Evolutionary conservation across 2,797 vertebrate genomes (phyloP).

Genomic region (Bradypodion pumilum): DNA sequence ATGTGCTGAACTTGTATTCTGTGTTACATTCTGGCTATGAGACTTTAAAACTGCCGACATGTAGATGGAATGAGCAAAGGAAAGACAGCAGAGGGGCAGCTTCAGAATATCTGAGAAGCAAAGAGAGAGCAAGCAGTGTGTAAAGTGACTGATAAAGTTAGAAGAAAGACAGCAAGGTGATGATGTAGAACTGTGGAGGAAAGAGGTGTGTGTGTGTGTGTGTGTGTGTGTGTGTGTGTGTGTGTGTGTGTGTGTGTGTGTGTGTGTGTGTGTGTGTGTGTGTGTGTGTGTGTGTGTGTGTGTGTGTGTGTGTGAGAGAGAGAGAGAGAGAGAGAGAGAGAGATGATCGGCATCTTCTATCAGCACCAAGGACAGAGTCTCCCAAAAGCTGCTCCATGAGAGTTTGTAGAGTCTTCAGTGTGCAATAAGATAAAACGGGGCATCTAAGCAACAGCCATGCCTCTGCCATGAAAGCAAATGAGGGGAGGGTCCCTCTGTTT

Average conservation of each 20-base stretch:
- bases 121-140: not conserved
- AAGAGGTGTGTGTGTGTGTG: no score
- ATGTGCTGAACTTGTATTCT: slow-evolving; percentile 35
- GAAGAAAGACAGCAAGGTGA: slow-evolving; percentile 1
- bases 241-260: no score
- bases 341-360: slow-evolving; percentile 46
- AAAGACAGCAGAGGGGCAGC: not conserved
- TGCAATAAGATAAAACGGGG: slow-evolving; percentile 32
- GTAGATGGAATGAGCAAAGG: not conserved
- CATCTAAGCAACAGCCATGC: slow-evolving; percentile 38
- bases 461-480: slow-evolving; percentile 52
- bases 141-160: slow-evolving; percentile 16
- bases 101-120: slow-evolving; percentile 13
- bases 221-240: no score
- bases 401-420: slow-evolving; percentile 40
- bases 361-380: slow-evolving; percentile 68
- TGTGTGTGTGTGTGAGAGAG: no score
- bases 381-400: slow-evolving; percentile 36
- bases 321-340: not conserved
- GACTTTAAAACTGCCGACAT: slow-evolving; percentile 28
- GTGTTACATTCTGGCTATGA: slow-evolving; percentile 41
- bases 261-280: no score
- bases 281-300: no score
- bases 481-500: slow-evolving; percentile 11
- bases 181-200: not conserved